A percentile compares a stretch with the other conserved stretches of the same genome.
Evolutionary conservation across 30 jellyfish, hydroid and myxozoan species (phyloP).

Genomic region (Turritopsis dohrnii): DNA sequence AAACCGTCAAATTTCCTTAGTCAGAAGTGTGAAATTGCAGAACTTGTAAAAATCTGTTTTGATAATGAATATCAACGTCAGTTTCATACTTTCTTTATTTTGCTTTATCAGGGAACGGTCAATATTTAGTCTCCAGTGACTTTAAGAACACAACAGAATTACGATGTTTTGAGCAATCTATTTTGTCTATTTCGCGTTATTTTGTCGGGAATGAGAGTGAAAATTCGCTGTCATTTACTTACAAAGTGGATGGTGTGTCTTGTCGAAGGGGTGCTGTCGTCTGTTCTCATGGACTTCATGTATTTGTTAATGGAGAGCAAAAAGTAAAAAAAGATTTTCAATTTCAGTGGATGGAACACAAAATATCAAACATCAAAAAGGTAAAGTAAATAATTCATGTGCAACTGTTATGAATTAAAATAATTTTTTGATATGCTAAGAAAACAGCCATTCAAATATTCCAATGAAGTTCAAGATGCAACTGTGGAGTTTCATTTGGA

Average conservation of each 20-base stretch:
- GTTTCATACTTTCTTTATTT: not conserved
- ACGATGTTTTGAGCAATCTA: constrained; percentile 65
- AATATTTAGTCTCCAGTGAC: constrained; percentile 69
- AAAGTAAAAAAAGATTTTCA: constrained; percentile 66
- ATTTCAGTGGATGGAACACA: constrained; percentile 68
- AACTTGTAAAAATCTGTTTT: no score
- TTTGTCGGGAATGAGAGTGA: constrained; percentile 26
- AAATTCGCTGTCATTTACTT: constrained; percentile 58
- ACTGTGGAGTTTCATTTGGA: no score
- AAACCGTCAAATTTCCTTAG: no score
- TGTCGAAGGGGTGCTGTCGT: constrained; percentile 40
- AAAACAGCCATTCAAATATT: no score
- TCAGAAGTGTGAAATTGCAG: no score
- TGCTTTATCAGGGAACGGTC: constrained; percentile 49
- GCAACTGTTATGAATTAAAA: not conserved
- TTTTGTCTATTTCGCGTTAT: constrained; percentile 33
- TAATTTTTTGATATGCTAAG: no score
- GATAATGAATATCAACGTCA: no score
- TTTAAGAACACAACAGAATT: constrained; percentile 49
- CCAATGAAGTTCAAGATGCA: no score
- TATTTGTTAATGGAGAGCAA: constrained; percentile 59
- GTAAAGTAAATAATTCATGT: not conserved
- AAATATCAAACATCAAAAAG: not conserved
- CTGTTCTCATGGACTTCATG: constrained; percentile 72
- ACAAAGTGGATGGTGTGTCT: constrained; percentile 88